Base-by-base conservation (phyloP, 2,113 vertebrate species). In the Psilopsiagon aurifrons region DNA sequence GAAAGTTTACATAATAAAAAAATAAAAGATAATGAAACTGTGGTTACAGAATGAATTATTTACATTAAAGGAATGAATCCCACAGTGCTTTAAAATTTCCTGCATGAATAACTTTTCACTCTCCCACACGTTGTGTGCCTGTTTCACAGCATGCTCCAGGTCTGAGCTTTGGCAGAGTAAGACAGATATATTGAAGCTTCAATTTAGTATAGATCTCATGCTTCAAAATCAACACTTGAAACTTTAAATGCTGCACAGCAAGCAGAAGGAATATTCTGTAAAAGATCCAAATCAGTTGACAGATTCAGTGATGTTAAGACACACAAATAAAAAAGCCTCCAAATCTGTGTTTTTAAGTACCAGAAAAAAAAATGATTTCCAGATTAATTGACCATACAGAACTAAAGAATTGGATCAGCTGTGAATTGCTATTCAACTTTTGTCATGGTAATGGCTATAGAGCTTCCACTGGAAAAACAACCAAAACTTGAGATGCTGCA, bases 41-140 rank as follows among this genome's bases (percentile, higher is more conserved):
- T 54, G 88, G 83, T 88, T 94, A 59, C 27, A 75, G 62, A 87
- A 90, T n/a, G 31, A 95, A 60, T 86, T 91, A 79, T 68, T 96
- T 92, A 89, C 66, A 79, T 25, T 31, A 75, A 82, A 92, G 77
- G 86, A 89, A 1, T 79, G 70, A 94, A 92, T 89, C 77, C 70
- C 81, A 92, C 76, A 95, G 84, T 5, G 15, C 78, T 95, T 85
- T 49, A 83, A 92, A 85, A 94, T 89, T 95, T 73, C 74, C 77
- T 87, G 74, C 77, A 60, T 80, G 47, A 82, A 57, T 66, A 94
- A 76, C 78, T 70, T 78, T 22, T 62, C 51, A 73, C 62, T 80
- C 67, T 90, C 78, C 78, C 66, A 85, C 89, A 83, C 71, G 28
- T 35, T 66, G 66, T 29, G 37, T 76, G 77, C 70, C 73, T 87